Percentiles rank a stretch among this genome's conserved stretches.
Conservation (phyloP, 2,797 vertebrate genomes). For the Dicrostonyx torquatus region DNA sequence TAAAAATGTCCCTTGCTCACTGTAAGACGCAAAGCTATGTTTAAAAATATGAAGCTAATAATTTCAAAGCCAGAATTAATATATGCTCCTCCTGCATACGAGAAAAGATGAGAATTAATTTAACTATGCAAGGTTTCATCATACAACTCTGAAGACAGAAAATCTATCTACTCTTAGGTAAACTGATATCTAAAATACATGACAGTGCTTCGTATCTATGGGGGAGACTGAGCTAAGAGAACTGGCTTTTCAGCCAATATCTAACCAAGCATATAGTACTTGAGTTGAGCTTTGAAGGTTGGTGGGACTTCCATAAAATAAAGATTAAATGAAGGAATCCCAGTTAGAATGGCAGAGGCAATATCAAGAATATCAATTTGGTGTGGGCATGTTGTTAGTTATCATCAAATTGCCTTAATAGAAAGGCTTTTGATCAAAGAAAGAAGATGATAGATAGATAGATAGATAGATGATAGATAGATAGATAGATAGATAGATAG, state of each 20-base stretch:
- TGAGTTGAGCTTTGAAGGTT: background rate
- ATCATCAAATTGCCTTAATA: background rate
- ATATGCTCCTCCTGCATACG: background rate
- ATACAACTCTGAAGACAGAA: background rate
- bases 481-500: background rate
- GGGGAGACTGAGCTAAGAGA: background rate
- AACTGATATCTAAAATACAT: background rate
- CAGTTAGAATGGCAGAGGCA: background rate
- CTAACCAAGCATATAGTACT: background rate
- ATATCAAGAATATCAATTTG: background rate
- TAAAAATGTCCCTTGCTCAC: background rate
- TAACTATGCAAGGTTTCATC: conserved; percentile 29
- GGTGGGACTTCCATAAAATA: background rate
- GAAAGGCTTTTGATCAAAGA: background rate
- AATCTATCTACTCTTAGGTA: background rate
- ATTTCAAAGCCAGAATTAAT: background rate
- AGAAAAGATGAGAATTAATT: background rate
- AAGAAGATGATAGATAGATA: background rate
- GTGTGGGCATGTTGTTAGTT: background rate
- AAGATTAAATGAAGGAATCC: background rate
- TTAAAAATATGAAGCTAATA: conserved; percentile 46
- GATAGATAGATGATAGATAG: background rate
- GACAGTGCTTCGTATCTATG: background rate
- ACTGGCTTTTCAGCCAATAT: background rate
- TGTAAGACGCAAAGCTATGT: background rate